A percentile compares a stretch with the other conserved stretches of the same genome.
phyloP scores from a whole-genome alignment of 1,140 invertebrate genomes.

The Procambarus virginalis region DNA sequence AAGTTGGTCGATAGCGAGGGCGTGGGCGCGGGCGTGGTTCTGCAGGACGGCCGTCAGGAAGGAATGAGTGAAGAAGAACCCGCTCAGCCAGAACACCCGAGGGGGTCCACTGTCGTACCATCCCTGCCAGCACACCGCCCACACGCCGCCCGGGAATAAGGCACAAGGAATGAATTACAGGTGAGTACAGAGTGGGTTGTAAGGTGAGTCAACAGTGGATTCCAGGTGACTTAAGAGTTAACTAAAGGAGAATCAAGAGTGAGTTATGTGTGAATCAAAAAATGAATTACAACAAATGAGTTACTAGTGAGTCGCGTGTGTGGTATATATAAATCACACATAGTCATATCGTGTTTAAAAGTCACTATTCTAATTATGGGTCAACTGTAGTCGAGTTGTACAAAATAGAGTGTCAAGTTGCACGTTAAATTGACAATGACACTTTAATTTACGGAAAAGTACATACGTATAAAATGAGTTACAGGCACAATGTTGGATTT shows the following conservation, averaged over 20 bases:
- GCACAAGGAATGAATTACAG: neutral
- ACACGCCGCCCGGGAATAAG: neutral
- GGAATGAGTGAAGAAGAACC: constrained; percentile 97
- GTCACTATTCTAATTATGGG: too few species aligned
- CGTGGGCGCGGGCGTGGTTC: constrained; percentile 93
- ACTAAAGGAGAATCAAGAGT: neutral
- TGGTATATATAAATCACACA: neutral
- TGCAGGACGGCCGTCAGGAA: constrained; percentile 96
- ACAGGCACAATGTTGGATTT: too few species aligned
- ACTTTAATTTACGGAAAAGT: too few species aligned
- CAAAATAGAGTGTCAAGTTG: too few species aligned
- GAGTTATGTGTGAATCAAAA: too few species aligned
- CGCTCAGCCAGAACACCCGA: constrained; percentile 91
- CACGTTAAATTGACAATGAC: too few species aligned
- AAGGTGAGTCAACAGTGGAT: neutral
- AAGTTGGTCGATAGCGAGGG: constrained; percentile 86
- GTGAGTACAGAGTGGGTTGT: neutral
- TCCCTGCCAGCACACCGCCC: neutral
- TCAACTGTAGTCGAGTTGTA: too few species aligned
- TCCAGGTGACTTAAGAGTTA: too few species aligned
- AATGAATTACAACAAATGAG: neutral
- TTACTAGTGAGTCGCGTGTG: neutral
- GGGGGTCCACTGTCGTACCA: constrained; percentile 82
- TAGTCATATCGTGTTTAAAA: too few species aligned
- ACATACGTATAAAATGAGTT: too few species aligned